Evolutionary conservation across 1,140 invertebrate genomes (phyloP).

Genomic region (Trichoplusia ni): DNA sequence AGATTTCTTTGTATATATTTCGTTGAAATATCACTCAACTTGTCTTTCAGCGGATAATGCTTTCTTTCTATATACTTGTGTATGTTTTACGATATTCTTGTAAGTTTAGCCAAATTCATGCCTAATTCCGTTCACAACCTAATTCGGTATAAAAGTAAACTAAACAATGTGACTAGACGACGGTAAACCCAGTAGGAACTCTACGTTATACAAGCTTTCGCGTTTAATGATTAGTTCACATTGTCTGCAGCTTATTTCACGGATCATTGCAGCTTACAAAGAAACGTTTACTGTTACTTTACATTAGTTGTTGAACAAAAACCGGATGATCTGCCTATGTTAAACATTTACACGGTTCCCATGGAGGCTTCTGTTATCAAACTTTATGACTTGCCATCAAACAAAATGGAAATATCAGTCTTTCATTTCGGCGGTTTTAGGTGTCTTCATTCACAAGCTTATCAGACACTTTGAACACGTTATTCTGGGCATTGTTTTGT

Average conservation of each 20-base stretch:
- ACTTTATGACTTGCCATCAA: not conserved
- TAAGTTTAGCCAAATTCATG: too few relatives aligned
- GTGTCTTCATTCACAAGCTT: slow-evolving; percentile 82
- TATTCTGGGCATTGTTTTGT: slow-evolving; percentile 90
- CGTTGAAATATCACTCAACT: too few relatives aligned
- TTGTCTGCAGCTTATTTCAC: slow-evolving; percentile 31
- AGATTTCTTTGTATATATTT: too few relatives aligned
- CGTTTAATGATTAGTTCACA: slow-evolving; percentile 24
- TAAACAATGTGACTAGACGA: not conserved
- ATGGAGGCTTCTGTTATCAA: slow-evolving; percentile 18
- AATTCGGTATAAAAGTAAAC: not conserved
- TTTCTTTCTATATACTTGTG: too few relatives aligned
- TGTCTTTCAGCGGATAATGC: too few relatives aligned
- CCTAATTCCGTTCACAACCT: too few relatives aligned
- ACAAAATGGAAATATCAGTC: not conserved
- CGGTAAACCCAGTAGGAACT: not conserved
- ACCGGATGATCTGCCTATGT: slow-evolving; percentile 30
- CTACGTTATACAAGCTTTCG: slow-evolving; percentile 2
- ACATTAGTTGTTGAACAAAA: slow-evolving; percentile 30
- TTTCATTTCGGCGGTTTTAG: too few relatives aligned
- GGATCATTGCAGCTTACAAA: slow-evolving; percentile 31
- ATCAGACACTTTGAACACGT: slow-evolving; percentile 84
- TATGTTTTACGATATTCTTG: too few relatives aligned
- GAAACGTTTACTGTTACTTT: slow-evolving; percentile 28
- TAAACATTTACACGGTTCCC: slow-evolving; percentile 25